Percentiles rank a stretch among this genome's conserved stretches.
Conservation (phyloP, 2,888 invertebrate species). For the Spilosoma lubricipeda region DNA sequence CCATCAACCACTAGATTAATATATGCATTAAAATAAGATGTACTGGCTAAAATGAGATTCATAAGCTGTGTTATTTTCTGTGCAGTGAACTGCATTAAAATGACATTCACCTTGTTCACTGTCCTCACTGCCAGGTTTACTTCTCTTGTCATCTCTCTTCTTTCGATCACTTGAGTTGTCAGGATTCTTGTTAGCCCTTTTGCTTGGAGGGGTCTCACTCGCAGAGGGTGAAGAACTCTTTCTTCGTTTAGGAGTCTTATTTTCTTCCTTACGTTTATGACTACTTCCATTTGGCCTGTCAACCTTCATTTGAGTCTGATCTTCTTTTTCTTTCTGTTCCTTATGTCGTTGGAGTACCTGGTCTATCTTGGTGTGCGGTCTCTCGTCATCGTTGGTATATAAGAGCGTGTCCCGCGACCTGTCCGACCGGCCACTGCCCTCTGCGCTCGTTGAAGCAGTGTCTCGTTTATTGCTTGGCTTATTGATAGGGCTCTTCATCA, state of each 20-base stretch:
- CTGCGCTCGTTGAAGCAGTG: conserved; percentile 6
- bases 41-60: too few relatives aligned
- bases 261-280: conserved; percentile 5
- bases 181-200: not conserved
- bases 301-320: conserved; percentile 21
- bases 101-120: conserved; percentile 18
- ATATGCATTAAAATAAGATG: too few relatives aligned
- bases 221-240: conserved; percentile 17
- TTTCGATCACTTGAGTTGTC: conserved; percentile 9
- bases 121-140: conserved; percentile 16
- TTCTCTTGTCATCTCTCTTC: conserved; percentile 11
- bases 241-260: conserved; percentile 12
- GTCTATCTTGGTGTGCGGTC: conserved; percentile 77
- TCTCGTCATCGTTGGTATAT: conserved; percentile 78
- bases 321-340: conserved; percentile 51
- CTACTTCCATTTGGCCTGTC: conserved; percentile 2
- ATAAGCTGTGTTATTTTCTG: not conserved
- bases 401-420: conserved; percentile 75
- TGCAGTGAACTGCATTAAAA: not conserved
- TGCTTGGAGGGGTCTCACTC: not conserved
- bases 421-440: conserved; percentile 26
- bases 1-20: too few relatives aligned
- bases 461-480: conserved; percentile 38
- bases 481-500: conserved; percentile 65
- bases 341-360: conserved; percentile 70